phyloP scores from a whole-genome alignment of 1,140 invertebrate genomes.

The Ceratina japonica region DNA sequence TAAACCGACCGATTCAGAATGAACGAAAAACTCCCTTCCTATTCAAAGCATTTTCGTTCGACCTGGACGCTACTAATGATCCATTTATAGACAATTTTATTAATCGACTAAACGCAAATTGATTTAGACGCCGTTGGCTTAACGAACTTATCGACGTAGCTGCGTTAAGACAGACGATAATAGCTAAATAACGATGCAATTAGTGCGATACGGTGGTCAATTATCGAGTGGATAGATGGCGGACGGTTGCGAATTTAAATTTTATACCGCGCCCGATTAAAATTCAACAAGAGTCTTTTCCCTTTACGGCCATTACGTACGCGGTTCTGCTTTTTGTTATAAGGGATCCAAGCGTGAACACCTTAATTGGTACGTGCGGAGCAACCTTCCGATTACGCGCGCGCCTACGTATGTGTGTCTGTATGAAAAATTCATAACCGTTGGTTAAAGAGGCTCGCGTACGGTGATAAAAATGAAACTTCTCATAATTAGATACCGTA shows the following conservation, averaged over 20 bases:
- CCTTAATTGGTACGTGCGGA: constrained; percentile 55
- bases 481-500: no score
- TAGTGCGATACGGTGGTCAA: constrained; percentile 14
- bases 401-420: constrained; percentile 12
- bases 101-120: no score
- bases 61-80: no score
- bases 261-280: constrained; percentile 50
- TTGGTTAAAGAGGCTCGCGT: background rate
- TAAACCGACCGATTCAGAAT: background rate
- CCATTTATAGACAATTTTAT: no score
- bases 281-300: constrained; percentile 46
- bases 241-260: constrained; percentile 20
- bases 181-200: constrained; percentile 3
- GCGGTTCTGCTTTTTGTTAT: constrained; percentile 30
- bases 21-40: background rate
- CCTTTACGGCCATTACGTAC: constrained; percentile 16
- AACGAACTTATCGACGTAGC: background rate
- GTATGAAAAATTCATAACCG: constrained; percentile 53
- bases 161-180: background rate
- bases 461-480: no score
- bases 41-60: background rate
- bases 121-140: background rate
- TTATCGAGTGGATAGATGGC: background rate
- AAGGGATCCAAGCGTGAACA: constrained; percentile 55
- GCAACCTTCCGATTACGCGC: constrained; percentile 48